Evolutionary conservation across 2,888 invertebrate species (phyloP).

Genomic region (Hypercompe scribonia): DNA sequence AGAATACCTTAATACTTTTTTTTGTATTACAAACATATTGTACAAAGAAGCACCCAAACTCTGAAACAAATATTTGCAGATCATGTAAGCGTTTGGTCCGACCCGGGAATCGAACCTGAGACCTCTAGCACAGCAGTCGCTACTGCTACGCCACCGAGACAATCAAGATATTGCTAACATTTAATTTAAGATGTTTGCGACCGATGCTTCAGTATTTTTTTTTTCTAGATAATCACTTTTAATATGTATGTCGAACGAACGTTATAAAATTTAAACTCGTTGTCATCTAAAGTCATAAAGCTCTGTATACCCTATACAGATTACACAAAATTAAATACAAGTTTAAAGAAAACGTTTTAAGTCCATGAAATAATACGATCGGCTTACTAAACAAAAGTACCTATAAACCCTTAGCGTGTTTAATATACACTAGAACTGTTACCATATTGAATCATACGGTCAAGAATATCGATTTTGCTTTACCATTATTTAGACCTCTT

Average conservation of each 20-base stretch:
- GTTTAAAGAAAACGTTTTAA: background rate
- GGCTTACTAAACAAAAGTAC: constrained; percentile 14
- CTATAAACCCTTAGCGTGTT: constrained; percentile 21
- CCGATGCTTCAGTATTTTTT: background rate
- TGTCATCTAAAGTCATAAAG: background rate
- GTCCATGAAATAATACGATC: background rate
- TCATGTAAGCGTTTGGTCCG: too few species aligned
- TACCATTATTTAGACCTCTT: constrained; percentile 70
- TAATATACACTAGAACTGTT: constrained; percentile 39
- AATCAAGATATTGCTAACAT: background rate
- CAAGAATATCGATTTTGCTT: constrained; percentile 72
- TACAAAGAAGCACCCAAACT: too few species aligned
- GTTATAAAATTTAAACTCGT: background rate
- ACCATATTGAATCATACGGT: constrained; percentile 53
- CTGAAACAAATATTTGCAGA: too few species aligned
- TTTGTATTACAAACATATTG: too few species aligned
- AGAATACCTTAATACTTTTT: too few species aligned
- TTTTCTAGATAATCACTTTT: background rate
- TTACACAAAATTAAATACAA: background rate
- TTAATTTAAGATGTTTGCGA: background rate
- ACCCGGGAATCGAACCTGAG: too few species aligned
- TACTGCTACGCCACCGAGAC: too few species aligned
- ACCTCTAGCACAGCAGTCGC: too few species aligned
- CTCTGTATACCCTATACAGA: background rate
- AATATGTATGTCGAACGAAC: background rate